These are phyloP conservation scores for Yponomeuta sedellus DNA, from an alignment of 2,888 invertebrate genomes.

Conservation along the genomic window DNA sequence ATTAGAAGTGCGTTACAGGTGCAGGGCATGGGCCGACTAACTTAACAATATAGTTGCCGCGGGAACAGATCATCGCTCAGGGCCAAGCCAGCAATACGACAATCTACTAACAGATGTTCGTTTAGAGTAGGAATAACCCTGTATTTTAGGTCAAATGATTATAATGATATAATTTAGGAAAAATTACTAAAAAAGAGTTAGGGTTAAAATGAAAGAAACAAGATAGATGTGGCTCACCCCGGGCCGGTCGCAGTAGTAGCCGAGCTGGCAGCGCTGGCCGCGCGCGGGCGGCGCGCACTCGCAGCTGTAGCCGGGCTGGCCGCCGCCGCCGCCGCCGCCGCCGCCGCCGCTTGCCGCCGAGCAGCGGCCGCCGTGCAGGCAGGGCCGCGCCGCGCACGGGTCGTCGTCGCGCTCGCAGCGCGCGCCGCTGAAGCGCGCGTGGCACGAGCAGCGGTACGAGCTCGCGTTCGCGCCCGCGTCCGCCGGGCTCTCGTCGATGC, in stretches of 20 bases:
- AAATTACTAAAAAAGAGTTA: too few relatives aligned
- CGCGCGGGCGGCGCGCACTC: slow-evolving; percentile 82
- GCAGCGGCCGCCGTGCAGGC: slow-evolving; percentile 89
- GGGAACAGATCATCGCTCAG: too few relatives aligned
- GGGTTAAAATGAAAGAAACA: too few relatives aligned
- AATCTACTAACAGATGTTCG: too few relatives aligned
- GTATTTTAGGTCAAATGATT: too few relatives aligned
- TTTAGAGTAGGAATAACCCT: too few relatives aligned
- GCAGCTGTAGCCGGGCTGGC: slow-evolving; percentile 78
- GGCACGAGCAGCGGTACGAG: slow-evolving; percentile 78
- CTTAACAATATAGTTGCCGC: too few relatives aligned
- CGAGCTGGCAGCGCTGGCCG: slow-evolving; percentile 84
- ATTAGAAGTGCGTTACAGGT: too few relatives aligned
- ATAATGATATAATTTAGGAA: too few relatives aligned
- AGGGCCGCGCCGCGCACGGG: slow-evolving; percentile 92
- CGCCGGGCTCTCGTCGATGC: slow-evolving; percentile 62
- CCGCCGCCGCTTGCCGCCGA: slow-evolving; percentile 62
- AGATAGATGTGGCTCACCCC: not conserved
- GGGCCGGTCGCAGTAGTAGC: not conserved
- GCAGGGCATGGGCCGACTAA: too few relatives aligned
- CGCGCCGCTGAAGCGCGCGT: slow-evolving; percentile 84
- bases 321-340: slow-evolving; percentile 80
- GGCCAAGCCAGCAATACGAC: too few relatives aligned
- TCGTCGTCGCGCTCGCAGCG: slow-evolving; percentile 78
- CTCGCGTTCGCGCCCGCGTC: not conserved